Evolutionary conservation across 2,888 invertebrate genomes (phyloP).

Genomic region (Acleris laterana): DNA sequence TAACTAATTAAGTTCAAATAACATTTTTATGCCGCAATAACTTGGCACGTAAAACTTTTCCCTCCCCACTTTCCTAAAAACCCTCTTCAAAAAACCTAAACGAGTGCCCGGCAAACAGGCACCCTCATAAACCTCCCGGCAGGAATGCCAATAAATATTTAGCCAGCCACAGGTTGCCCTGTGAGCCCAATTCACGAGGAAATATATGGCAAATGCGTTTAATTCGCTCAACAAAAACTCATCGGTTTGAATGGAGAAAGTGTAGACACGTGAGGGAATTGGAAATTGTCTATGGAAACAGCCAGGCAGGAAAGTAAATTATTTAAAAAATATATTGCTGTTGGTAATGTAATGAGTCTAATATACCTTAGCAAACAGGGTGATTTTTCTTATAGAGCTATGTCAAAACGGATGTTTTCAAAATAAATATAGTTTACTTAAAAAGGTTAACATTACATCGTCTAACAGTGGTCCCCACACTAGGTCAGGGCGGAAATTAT

Average conservation of each 20-base stretch:
- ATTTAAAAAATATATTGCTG: too few relatives aligned
- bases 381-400: too few relatives aligned
- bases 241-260: neutral
- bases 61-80: conserved; percentile 13
- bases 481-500: too few relatives aligned
- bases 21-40: neutral
- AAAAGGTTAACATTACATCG: too few relatives aligned
- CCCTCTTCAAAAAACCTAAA: conserved; percentile 29
- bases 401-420: too few relatives aligned
- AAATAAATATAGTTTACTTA: too few relatives aligned
- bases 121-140: conserved; percentile 46
- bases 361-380: too few relatives aligned
- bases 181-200: conserved; percentile 40
- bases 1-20: too few relatives aligned
- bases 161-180: conserved; percentile 46
- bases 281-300: too few relatives aligned
- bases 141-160: conserved; percentile 56
- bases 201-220: conserved; percentile 54
- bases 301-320: too few relatives aligned
- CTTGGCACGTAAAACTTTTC: conserved; percentile 15
- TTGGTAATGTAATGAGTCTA: too few relatives aligned
- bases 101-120: neutral
- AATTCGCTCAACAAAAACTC: conserved; percentile 49
- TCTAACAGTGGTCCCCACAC: too few relatives aligned
- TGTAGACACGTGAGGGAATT: neutral